Evolutionary conservation across 2,113 vertebrate genomes (phyloP).

Genomic region (Clarias magur): DNA sequence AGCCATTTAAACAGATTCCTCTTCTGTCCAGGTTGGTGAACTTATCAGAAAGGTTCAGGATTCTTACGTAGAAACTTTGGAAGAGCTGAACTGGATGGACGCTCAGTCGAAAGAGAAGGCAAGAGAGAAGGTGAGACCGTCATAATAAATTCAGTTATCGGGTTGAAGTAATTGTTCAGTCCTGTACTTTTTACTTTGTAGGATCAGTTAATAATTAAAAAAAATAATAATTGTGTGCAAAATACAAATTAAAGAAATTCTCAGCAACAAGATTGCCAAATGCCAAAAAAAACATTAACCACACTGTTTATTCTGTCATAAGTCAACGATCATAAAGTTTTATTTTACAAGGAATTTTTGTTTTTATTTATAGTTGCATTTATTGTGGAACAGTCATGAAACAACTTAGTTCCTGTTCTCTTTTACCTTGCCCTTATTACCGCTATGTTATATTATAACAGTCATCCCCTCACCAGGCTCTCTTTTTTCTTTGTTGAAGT

Average conservation of each 20-base stretch:
- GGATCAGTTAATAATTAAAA: background rate
- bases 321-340: background rate
- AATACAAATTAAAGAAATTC: background rate
- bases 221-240: background rate
- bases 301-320: background rate
- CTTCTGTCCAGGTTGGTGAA: conserved; percentile 79
- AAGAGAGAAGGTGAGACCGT: conserved; percentile 81
- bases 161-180: background rate
- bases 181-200: background rate
- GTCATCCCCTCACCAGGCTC: background rate
- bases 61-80: conserved; percentile 88
- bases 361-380: background rate
- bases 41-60: conserved; percentile 88
- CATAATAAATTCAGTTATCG: background rate
- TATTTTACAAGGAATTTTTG: background rate
- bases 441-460: background rate
- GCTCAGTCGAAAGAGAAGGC: conserved; percentile 84
- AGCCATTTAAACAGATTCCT: background rate
- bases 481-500: background rate
- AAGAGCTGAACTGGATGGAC: conserved; percentile 96
- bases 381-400: background rate
- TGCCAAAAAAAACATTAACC: background rate
- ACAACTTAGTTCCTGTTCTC: background rate
- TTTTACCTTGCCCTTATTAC: background rate
- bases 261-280: background rate